Base-by-base conservation (phyloP, 2,888 invertebrate genomes). In the Tiphia femorata region DNA sequence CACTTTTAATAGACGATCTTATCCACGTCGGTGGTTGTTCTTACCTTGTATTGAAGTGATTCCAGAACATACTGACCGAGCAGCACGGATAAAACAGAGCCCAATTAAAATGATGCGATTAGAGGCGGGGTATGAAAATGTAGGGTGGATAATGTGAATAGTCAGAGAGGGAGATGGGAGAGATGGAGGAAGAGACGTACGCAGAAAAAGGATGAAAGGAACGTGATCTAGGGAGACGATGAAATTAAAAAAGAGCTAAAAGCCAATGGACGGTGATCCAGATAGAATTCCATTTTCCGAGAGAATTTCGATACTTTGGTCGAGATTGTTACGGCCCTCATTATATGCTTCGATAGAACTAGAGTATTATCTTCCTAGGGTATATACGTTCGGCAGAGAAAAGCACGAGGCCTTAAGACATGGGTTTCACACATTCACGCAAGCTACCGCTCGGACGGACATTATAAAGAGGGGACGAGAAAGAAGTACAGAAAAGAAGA, bases 41-140 rank as follows among this genome's bases (percentile, higher is more conserved):
- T 96, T 96, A 96, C 96, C 96, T 96, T 90, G 95, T 93, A 87
- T 96, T 96, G 94, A 96, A 96, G 93, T 96, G 94, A 91, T 95
- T 96, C 96, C 96, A 96, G 92, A 96, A 96, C 90, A 95, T 93
- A 94, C 96, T 96, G 93, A 88, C 77, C 78, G 84, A 85, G 92
- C 91, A 91, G 92, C 92, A 90, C 88, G 89, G 88, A 88, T 81
- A 85, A 88, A 88, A 89, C 81, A 85, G 88, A 89, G 86, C 85
- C 87, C 86, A 88, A 85, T 82, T 83, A 82, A 81, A 83, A 78
- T 77, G 70, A 74, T 70, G 74, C 78, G 70, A 73, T 75, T 73
- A 64, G 62, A 72, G 64, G 66, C 47, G 46, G 64, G 64, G 58
- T 40, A 53, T 55, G 61, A 62, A 37, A 66, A 64, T n/a, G n/a